Evolutionary conservation across 2,113 vertebrate genomes (phyloP), one percentile per base, ranked within the genome.

Genomic region (Hippocampus mohnikei): DNA sequence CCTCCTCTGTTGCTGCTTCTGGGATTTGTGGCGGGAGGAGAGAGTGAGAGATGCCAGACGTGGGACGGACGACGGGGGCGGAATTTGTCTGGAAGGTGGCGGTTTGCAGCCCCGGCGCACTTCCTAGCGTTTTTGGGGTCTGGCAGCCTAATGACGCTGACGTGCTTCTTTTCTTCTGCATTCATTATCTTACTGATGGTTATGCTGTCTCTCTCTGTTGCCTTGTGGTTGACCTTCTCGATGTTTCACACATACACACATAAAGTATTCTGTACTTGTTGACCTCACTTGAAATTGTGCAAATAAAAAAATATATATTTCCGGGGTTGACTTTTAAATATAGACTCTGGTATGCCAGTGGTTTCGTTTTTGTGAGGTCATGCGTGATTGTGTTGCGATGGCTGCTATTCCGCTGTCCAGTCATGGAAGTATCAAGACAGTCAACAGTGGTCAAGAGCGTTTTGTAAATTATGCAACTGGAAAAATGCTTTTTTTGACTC

Each of bases 11-110:
- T 65, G 70, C 83, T 87, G 80, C 85, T 88, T 90, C 88, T 90
- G 88, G 89, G 87, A 92, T 91, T 92, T 92, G 90, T 83, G 91
- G 91, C 87, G 83, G 85, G 83, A 84, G 83, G 81, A 88, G 82
- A 90, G 86, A 90, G 83, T 70, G 77, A 88, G 87, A 83, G 87
- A 82, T 84, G 25, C 25, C 84, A 90, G 85, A 86, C 78, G 76
- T 86, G 78, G 87, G 86, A 87, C 86, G 85, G 88, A 87, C 87
- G 87, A 84, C 77, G 76, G 86, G 86, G 86, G 77, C 81, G 84
- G 81, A 69, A 81, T 89, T 89, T 90, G 87, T 86, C 85, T 83
- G 73, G 80, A 91, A 86, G 82, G 87, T 80, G 88, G 87, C 85
- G 78, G 84, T 91, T 89, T 91, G 87, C 84, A 86, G 82, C 70